A percentile compares a stretch with the other conserved stretches of the same genome.
phyloP scores from a whole-genome alignment of 2,797 vertebrate genomes.

The Danio kyathit region DNA sequence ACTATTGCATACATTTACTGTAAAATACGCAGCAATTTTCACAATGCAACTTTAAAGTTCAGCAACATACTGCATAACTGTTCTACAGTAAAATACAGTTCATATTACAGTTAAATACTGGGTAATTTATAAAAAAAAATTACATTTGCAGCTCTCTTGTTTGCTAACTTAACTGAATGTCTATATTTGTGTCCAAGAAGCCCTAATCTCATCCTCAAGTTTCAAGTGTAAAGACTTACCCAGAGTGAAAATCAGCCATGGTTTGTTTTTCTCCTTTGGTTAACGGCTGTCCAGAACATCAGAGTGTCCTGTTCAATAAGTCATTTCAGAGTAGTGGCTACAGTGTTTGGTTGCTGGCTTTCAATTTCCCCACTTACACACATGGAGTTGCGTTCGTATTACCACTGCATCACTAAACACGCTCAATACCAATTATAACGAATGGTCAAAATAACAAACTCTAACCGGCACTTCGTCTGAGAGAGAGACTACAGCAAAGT shows the following conservation, averaged over 20 bases:
- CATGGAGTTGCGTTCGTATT: slow-evolving; percentile 30
- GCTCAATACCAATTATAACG: slow-evolving; percentile 36
- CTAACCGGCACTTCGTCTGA: not conserved
- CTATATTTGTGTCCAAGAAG: not conserved
- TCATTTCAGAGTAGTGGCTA: slow-evolving; percentile 26
- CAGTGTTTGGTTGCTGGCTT: slow-evolving; percentile 39
- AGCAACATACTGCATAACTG: too few species aligned
- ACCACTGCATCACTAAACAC: slow-evolving; percentile 31
- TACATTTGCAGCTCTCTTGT: not conserved
- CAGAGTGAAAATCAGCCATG: slow-evolving; percentile 21
- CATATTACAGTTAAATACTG: too few species aligned
- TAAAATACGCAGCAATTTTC: too few species aligned
- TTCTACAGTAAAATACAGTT: too few species aligned
- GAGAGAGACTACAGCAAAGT: not conserved
- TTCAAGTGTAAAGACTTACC: not conserved
- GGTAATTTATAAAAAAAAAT: not conserved
- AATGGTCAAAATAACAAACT: slow-evolving; percentile 45
- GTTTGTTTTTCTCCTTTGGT: slow-evolving; percentile 8
- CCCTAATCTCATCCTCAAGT: not conserved
- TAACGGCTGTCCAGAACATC: slow-evolving; percentile 34
- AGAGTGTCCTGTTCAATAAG: slow-evolving; percentile 35
- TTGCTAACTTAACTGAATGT: not conserved
- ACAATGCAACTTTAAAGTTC: too few species aligned
- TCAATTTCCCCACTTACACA: slow-evolving; percentile 48
- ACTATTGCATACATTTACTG: too few species aligned